Percentiles rank a stretch among this genome's conserved stretches.
These are phyloP conservation scores for Bombus soroeensis DNA, from an alignment of 1,140 invertebrate species.

Conservation along the genomic window DNA sequence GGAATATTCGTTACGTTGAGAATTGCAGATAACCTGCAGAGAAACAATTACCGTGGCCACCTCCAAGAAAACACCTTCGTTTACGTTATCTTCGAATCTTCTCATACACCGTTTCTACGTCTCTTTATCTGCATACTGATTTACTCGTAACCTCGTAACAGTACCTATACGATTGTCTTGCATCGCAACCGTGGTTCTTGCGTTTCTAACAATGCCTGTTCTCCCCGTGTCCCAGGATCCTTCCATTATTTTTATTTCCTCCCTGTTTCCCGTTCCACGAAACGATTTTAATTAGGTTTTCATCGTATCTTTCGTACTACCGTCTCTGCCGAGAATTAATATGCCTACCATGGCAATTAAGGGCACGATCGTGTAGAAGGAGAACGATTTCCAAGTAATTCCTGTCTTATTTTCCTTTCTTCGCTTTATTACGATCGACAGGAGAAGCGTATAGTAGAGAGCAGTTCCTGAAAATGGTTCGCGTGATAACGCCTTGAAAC, in stretches of 20 bases:
- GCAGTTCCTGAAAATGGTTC: slow-evolving; percentile 7
- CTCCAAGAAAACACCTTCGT: neutral
- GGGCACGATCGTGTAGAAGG: neutral
- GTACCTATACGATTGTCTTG: neutral
- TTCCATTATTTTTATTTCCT: slow-evolving; percentile 7
- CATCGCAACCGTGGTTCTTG: neutral
- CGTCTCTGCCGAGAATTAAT: neutral
- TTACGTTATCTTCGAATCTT: slow-evolving; percentile 5
- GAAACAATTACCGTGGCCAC: neutral
- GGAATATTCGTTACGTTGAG: neutral
- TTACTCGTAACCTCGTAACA: slow-evolving; percentile 12
- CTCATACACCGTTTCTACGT: neutral
- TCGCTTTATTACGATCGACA: neutral
- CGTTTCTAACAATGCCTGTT: neutral
- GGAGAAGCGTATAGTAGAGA: neutral
- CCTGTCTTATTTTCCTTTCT: neutral
- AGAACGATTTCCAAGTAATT: neutral
- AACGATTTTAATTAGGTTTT: neutral
- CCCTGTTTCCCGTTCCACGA: neutral
- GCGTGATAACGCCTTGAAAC: slow-evolving; percentile 26
- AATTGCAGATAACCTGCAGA: neutral
- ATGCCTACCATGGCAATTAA: neutral
- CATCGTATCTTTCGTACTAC: neutral
- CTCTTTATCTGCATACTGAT: neutral
- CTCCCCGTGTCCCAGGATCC: neutral